phyloP scores from a whole-genome alignment of 1,140 invertebrate species.

The Heliconius nattereri region DNA sequence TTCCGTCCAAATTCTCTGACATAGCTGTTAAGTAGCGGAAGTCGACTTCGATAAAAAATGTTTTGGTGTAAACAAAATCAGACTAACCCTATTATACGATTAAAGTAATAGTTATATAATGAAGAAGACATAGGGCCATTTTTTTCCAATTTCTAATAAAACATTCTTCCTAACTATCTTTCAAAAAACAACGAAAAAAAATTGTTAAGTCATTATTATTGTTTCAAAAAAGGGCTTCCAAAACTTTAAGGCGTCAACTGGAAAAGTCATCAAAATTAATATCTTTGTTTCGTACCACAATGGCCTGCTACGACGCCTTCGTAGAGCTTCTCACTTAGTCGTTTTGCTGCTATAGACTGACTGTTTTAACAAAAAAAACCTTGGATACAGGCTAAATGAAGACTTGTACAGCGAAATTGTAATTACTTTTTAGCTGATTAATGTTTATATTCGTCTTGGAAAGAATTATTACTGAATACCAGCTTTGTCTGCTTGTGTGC shows the following conservation, averaged over 20 bases:
- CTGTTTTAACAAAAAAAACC: constrained; percentile 5
- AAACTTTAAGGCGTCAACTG: not conserved
- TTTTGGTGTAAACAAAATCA: not conserved
- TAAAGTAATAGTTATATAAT: no score
- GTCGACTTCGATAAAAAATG: not conserved
- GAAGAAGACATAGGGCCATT: no score
- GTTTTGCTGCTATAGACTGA: constrained; percentile 24
- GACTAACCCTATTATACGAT: no score
- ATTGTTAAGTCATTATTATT: not conserved
- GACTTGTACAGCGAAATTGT: constrained; percentile 2
- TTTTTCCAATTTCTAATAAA: not conserved
- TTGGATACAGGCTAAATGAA: not conserved
- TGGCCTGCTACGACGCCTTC: constrained; percentile 36
- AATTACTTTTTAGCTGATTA: constrained; percentile 20
- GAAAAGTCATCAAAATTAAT: constrained; percentile 51
- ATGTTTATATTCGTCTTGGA: not conserved
- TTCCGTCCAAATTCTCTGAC: no score
- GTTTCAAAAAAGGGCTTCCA: not conserved
- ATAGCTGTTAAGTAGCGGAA: no score
- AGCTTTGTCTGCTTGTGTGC: not conserved
- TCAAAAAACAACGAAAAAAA: not conserved
- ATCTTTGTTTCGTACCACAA: constrained; percentile 48
- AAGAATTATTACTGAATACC: not conserved
- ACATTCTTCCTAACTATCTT: not conserved
- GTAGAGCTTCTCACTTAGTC: constrained; percentile 18